A percentile compares a stretch with the other conserved stretches of the same genome.
Evolutionary conservation across 37 sponge, comb jelly and placozoan genomes (phyloP).

Genomic region (Ephydatia muelleri): DNA sequence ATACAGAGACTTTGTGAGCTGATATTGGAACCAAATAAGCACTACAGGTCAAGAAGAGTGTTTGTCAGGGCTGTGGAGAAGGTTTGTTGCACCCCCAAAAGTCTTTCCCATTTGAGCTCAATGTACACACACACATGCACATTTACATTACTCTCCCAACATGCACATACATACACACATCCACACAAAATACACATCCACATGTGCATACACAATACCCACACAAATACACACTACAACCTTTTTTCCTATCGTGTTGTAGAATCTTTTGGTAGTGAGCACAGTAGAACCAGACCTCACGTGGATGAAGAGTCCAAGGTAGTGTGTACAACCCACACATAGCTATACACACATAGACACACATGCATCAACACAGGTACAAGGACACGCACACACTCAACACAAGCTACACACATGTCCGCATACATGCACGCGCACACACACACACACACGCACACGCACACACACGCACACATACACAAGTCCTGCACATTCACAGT

Average conservation of each 20-base stretch:
- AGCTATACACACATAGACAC: too few relatives aligned
- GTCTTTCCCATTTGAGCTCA: neutral
- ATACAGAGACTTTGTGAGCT: conserved; percentile 95
- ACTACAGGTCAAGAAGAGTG: conserved; percentile 80
- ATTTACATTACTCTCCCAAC: neutral
- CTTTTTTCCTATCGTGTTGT: too few relatives aligned
- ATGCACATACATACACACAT: neutral
- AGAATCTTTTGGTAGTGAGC: conserved; percentile 64
- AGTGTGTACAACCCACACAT: neutral
- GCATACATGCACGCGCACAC: too few relatives aligned
- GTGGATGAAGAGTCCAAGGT: conserved; percentile 75
- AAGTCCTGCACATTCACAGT: too few relatives aligned
- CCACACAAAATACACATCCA: neutral
- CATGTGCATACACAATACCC: neutral
- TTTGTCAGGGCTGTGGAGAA: conserved; percentile 90
- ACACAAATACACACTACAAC: neutral
- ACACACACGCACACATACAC: too few relatives aligned
- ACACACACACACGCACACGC: too few relatives aligned
- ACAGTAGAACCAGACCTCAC: conserved; percentile 66
- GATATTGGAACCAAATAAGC: conserved; percentile 75
- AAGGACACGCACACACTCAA: too few relatives aligned
- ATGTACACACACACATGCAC: neutral
- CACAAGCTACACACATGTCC: too few relatives aligned
- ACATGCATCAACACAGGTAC: too few relatives aligned
- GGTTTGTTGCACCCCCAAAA: conserved; percentile 22